Base-by-base conservation (phyloP, 2,797 vertebrate species). In the Potorous gilbertii region DNA sequence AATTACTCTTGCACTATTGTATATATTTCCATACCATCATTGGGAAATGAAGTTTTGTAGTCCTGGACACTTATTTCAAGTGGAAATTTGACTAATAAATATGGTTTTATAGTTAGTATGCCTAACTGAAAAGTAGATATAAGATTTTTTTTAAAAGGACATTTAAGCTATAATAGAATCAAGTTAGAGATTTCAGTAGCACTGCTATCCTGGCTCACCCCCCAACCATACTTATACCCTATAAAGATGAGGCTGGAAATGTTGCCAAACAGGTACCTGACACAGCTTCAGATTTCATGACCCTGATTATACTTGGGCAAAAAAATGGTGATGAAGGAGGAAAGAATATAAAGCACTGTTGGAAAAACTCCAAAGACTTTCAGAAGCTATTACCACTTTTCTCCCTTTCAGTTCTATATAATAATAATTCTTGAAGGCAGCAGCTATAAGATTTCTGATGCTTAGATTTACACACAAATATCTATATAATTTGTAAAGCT, bases 361-460 rank as follows among this genome's bases (percentile, higher is more conserved):
- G 0, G 24, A 90, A 93, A 54, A 91, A 74, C 90, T 90, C 18
- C 31, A 56, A 59, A 96, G 52, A 31, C 55, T 55, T 90, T 55
- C 87, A 31, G 56, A 55, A 56, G 4, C 34, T 24, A 74, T 74
- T 24, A 40, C 66, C n/a, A 24, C 18, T n/a, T 92, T 57, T 92
- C 31, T 91, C 55, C 54, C 55, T 90, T 94, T 92, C 94, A 89
- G 24, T 46, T 46, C 62, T 91, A 91, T 5, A 92, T 91, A 29
- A 92, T 1, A 92, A 74, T n/a, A 66, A 55, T 55, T 87, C 21
- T 40, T 87, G 40, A 27, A 87, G 24, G 40, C 21, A 87, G 40
- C 40, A 87, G n/a, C 8, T 81, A 9, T 24, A 24, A 18, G 66
- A 81, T 81, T 81, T 81, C n/a, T 40, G 66, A 81, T 1, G 4